Percentiles rank a stretch among this genome's conserved stretches.
Evolutionary conservation across 2,888 invertebrate genomes (phyloP).

Genomic region (Cremastinae sp.): DNA sequence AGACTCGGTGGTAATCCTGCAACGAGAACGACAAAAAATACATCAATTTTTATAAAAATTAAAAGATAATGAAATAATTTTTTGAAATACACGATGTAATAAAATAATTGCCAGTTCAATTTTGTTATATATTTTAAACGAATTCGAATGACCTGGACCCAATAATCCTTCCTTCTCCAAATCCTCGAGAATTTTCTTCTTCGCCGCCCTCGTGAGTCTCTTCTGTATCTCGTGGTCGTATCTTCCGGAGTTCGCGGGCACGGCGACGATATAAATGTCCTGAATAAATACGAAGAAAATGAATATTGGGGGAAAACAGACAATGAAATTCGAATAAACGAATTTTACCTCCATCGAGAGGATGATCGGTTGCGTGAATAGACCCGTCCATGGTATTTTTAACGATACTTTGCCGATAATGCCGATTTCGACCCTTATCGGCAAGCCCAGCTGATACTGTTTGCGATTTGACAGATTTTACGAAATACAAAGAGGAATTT

Average conservation of each 20-base stretch:
- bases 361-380: constrained; percentile 88
- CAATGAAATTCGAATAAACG: constrained; percentile 18
- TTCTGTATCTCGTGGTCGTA: constrained; percentile 89
- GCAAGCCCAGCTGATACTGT: constrained; percentile 90
- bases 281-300: constrained; percentile 66
- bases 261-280: constrained; percentile 89
- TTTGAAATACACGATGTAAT: too few relatives aligned
- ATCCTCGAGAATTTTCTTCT: constrained; percentile 86
- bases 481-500: background rate
- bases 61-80: too few relatives aligned
- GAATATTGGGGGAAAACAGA: background rate
- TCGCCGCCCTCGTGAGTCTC: constrained; percentile 87
- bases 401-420: constrained; percentile 88
- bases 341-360: constrained; percentile 85
- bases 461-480: constrained; percentile 74
- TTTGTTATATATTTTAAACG: too few relatives aligned
- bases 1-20: constrained; percentile 85
- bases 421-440: constrained; percentile 91
- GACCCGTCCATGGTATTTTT: constrained; percentile 90
- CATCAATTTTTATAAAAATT: too few relatives aligned
- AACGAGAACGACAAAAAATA: constrained; percentile 5
- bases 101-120: too few relatives aligned
- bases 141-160: constrained; percentile 70
- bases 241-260: constrained; percentile 86
- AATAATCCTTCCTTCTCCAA: constrained; percentile 84